These are phyloP conservation scores for Pterophyllum scalare DNA, from an alignment of 2,113 vertebrate species.

Conservation along the genomic window DNA sequence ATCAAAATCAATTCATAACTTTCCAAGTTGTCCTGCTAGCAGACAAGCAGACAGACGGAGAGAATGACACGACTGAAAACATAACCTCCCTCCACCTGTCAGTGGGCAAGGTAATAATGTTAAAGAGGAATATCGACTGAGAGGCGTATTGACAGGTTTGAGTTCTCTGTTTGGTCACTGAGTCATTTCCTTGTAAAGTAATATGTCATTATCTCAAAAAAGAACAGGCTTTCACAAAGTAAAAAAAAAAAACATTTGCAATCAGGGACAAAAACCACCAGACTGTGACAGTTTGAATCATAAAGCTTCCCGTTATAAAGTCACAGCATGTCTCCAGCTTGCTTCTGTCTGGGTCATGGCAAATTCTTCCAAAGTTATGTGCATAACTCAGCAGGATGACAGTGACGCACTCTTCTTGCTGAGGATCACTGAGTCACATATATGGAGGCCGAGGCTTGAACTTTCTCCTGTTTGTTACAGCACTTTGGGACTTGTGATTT, in stretches of 20 bases:
- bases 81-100: no score
- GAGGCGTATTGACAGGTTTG: neutral
- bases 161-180: neutral
- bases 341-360: neutral
- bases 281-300: neutral
- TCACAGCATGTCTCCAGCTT: neutral
- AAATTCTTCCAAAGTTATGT: neutral
- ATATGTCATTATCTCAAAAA: neutral
- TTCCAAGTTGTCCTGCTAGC: no score
- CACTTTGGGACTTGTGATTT: neutral
- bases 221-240: neutral
- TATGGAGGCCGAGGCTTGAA: neutral
- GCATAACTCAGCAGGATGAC: conserved; percentile 6
- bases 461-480: neutral
- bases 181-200: neutral
- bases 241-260: fast-evolving
- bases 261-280: neutral
- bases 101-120: neutral
- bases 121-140: neutral
- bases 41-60: no score
- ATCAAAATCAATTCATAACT: no score
- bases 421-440: neutral
- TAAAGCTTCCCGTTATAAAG: neutral
- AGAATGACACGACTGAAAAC: no score
- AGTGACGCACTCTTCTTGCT: neutral